Evolutionary conservation across 2,888 invertebrate genomes (phyloP).

Genomic region (Lacanobia wlatinum): DNA sequence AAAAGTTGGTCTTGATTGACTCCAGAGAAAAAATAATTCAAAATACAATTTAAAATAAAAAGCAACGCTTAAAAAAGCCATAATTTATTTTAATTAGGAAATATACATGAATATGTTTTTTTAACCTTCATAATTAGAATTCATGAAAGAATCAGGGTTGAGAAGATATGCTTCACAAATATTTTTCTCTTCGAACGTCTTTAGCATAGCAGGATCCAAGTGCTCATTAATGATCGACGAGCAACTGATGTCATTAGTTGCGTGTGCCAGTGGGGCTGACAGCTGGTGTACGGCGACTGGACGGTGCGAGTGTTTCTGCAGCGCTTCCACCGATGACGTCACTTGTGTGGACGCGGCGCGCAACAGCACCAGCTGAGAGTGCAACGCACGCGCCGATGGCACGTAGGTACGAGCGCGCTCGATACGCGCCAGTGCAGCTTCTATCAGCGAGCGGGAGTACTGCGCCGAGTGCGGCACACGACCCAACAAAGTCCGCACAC

Average conservation of each 20-base stretch:
- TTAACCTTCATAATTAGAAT: neutral
- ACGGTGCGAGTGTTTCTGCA: constrained; percentile 39
- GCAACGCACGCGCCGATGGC: constrained; percentile 54
- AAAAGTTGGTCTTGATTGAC: no score
- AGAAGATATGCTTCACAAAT: constrained; percentile 68
- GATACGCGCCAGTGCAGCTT: constrained; percentile 70
- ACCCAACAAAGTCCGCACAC: constrained; percentile 66
- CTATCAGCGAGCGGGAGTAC: constrained; percentile 71
- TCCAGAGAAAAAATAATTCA: no score
- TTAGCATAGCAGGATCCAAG: constrained; percentile 63
- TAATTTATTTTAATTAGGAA: constrained; percentile 29
- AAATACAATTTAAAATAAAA: constrained; percentile 11
- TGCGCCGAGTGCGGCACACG: constrained; percentile 70
- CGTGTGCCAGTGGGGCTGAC: constrained; percentile 61
- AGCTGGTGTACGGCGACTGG: constrained; percentile 64
- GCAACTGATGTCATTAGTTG: constrained; percentile 66
- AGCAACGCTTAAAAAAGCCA: neutral
- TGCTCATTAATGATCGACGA: constrained; percentile 71
- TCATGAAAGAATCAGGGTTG: constrained; percentile 40
- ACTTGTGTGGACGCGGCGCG: constrained; percentile 39
- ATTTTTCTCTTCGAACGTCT: constrained; percentile 68
- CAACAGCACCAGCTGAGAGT: constrained; percentile 68
- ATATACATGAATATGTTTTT: no score
- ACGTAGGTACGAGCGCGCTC: constrained; percentile 59
- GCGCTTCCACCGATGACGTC: neutral